Conservation (phyloP, 2,797 vertebrate species). For the Phataginus tricuspis region DNA sequence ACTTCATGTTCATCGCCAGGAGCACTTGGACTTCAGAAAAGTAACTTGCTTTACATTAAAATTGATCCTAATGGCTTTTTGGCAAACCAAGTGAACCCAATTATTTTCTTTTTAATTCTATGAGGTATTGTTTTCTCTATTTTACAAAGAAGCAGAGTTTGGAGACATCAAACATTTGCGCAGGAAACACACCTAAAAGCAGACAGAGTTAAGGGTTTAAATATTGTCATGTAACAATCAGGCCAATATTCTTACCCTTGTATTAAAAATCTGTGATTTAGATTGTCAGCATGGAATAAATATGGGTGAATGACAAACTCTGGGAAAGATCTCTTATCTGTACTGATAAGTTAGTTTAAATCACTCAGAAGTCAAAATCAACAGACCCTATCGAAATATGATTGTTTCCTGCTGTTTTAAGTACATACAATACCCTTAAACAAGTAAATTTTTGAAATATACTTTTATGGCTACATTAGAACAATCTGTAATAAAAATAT, state of each 20-base stretch:
- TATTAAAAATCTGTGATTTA: slow-evolving; percentile 7
- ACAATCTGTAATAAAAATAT: slow-evolving; percentile 45
- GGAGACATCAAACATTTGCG: slow-evolving; percentile 39
- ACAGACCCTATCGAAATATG: neutral
- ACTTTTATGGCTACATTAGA: neutral
- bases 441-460: slow-evolving; percentile 29
- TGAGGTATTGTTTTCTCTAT: neutral
- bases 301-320: neutral
- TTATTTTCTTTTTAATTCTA: slow-evolving; percentile 53
- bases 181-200: neutral
- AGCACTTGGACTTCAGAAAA: neutral
- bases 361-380: slow-evolving; percentile 6
- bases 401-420: slow-evolving; percentile 19
- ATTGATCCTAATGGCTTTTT: neutral
- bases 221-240: neutral
- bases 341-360: neutral
- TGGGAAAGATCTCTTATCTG: neutral
- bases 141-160: slow-evolving; percentile 32
- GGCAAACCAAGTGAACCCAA: neutral
- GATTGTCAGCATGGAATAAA: neutral
- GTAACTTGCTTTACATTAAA: slow-evolving; percentile 45
- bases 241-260: neutral
- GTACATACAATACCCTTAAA: neutral
- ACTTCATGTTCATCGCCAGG: neutral
- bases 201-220: neutral